phyloP scores from a whole-genome alignment of 2,113 vertebrate species.

The Phyllostomus discolor region DNA sequence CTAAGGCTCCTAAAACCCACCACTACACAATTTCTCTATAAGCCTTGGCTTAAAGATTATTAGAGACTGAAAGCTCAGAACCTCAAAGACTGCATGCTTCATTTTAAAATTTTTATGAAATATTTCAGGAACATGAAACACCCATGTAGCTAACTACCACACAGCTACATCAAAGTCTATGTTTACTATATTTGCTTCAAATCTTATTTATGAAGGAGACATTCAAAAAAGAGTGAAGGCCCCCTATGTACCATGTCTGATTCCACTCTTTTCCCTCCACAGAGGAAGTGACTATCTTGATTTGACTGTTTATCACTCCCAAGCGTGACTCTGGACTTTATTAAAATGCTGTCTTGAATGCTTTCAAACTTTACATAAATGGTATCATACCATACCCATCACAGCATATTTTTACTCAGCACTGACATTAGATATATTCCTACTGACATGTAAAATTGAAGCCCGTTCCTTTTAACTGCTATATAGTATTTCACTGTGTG shows the following conservation, averaged over 20 bases:
- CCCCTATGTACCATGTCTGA: neutral
- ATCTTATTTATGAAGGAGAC: neutral
- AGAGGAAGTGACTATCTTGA: neutral
- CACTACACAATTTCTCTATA: neutral
- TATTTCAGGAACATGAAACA: neutral
- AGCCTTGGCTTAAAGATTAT: neutral
- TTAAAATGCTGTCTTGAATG: neutral
- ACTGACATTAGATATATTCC: neutral
- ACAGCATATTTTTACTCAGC: neutral
- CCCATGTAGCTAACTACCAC: neutral
- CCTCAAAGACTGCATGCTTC: neutral
- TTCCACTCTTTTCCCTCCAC: neutral
- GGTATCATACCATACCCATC: neutral
- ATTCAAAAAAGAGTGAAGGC: neutral
- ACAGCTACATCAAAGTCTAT: neutral
- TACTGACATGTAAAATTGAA: neutral
- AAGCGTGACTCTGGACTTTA: neutral
- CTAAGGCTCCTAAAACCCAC: neutral
- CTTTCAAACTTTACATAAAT: neutral
- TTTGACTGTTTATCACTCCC: neutral
- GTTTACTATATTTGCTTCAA: neutral
- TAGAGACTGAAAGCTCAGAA: neutral
- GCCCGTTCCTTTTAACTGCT: neutral
- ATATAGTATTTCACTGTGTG: neutral
- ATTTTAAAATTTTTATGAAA: neutral